Percentiles rank a stretch among this genome's conserved stretches.
Conservation (phyloP, 2,888 invertebrate species). For the Lampropteryx suffumata region DNA sequence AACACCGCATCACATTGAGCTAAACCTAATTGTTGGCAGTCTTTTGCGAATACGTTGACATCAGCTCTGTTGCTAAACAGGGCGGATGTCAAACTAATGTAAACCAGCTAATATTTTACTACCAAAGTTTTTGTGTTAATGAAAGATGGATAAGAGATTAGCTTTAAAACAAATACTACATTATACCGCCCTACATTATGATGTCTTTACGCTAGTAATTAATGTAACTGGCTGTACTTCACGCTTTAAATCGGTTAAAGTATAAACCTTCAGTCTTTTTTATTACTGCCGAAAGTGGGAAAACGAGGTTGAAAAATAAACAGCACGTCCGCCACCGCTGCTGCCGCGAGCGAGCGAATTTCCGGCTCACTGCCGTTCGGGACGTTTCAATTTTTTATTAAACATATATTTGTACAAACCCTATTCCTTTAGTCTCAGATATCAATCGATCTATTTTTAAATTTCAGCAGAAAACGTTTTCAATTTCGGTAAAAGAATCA, state of each 20-base stretch:
- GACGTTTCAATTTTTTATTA: constrained; percentile 60
- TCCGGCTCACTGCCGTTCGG: constrained; percentile 64
- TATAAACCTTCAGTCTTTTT: constrained; percentile 46
- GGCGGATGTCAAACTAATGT: no score
- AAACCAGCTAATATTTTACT: no score
- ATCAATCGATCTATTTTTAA: constrained; percentile 49
- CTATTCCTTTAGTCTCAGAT: constrained; percentile 43
- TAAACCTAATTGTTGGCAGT: constrained; percentile 58
- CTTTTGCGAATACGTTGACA: constrained; percentile 36
- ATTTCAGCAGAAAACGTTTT: constrained; percentile 16
- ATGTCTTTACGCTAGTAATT: no score
- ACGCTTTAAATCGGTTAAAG: constrained; percentile 6
- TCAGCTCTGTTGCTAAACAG: no score
- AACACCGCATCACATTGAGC: constrained; percentile 58
- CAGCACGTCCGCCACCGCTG: constrained; percentile 33
- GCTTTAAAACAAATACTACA: no score
- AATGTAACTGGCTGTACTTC: not conserved
- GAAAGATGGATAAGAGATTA: no score
- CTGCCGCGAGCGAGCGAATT: constrained; percentile 60
- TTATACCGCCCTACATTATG: no score
- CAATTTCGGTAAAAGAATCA: no score
- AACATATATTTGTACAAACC: constrained; percentile 57
- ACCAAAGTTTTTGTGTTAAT: no score
- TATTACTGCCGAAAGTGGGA: constrained; percentile 59
- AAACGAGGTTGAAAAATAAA: constrained; percentile 60